Evolutionary conservation across 2,888 invertebrate species (phyloP).

Genomic region (Cylindroiulus punctatus): DNA sequence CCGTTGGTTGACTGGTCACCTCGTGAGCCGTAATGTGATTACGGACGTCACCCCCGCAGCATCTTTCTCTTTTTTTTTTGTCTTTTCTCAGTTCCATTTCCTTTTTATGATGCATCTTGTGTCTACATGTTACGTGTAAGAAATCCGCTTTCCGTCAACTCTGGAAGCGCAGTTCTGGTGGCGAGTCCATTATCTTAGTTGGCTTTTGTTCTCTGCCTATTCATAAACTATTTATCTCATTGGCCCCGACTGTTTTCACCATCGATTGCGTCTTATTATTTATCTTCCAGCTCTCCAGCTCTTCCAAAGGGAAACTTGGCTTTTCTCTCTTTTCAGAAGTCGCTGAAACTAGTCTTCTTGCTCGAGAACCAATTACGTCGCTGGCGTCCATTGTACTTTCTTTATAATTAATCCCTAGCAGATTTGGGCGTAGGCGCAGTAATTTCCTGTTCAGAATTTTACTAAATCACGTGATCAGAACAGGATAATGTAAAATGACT

Average conservation of each 20-base stretch:
- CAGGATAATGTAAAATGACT: no score
- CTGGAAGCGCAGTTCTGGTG: background rate
- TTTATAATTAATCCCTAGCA: background rate
- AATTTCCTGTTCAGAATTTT: background rate
- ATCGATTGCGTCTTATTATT: conserved; percentile 27
- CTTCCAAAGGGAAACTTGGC: background rate
- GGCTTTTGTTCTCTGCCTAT: conserved; percentile 27
- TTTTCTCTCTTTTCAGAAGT: background rate
- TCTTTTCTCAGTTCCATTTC: background rate
- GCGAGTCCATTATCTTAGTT: conserved; percentile 17
- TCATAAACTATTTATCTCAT: conserved; percentile 32
- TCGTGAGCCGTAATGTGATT: background rate
- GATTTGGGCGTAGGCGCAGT: background rate
- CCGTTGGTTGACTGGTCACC: background rate
- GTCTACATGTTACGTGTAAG: conserved; percentile 27
- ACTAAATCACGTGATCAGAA: no score
- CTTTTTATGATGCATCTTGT: conserved; percentile 9
- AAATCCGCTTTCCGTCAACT: conserved; percentile 21
- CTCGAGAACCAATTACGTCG: background rate
- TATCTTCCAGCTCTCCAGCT: background rate
- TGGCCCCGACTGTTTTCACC: background rate
- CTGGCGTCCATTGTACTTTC: background rate
- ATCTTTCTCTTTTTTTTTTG: background rate
- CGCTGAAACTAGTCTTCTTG: background rate
- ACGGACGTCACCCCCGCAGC: background rate